Conservation (phyloP, 1,140 invertebrate genomes). For the Ditylenchus dipsaci region DNA sequence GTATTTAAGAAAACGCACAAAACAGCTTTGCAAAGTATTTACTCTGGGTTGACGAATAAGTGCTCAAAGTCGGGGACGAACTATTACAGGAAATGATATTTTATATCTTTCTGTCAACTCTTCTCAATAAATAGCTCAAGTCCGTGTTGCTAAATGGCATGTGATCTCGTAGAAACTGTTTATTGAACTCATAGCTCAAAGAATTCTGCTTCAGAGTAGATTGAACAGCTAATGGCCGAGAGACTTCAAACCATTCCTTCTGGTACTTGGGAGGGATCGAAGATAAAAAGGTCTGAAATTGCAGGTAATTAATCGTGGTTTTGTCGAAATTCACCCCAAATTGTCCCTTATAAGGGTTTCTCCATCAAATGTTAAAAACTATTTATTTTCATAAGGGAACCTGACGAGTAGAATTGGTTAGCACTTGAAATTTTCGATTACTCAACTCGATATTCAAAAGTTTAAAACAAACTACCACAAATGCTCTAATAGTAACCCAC, state of each 20-base stretch:
- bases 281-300: background rate
- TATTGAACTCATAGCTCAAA: background rate
- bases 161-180: background rate
- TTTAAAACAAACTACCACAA: too few species aligned
- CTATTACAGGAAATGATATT: too few species aligned
- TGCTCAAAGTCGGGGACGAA: too few species aligned
- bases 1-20: too few species aligned
- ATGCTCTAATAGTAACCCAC: too few species aligned
- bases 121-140: background rate
- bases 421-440: too few species aligned
- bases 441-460: too few species aligned
- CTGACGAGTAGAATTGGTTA: too few species aligned
- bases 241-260: background rate
- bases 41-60: background rate
- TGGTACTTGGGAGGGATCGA: background rate
- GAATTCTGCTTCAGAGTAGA: background rate
- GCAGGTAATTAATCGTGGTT: background rate
- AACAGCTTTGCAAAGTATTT: too few species aligned
- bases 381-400: too few species aligned
- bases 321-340: background rate
- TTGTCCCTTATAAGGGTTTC: too few species aligned
- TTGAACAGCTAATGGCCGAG: background rate
- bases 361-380: too few species aligned
- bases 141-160: background rate
- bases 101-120: background rate